Base-by-base conservation (phyloP, 2,113 vertebrate genomes). In the Collichthys lucidus region DNA sequence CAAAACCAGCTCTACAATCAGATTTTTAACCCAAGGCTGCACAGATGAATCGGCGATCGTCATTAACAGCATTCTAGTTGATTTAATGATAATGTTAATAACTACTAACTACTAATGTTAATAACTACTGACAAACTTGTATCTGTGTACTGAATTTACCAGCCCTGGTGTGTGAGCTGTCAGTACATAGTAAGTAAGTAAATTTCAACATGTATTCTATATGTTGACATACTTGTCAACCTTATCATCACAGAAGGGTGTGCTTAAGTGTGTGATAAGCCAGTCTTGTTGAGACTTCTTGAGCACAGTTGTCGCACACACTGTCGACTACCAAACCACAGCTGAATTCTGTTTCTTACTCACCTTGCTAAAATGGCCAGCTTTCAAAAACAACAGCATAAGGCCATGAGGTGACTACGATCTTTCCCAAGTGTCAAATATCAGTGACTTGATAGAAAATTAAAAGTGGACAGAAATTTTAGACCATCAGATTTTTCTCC, bases 391-490 rank as follows among this genome's bases (percentile, higher is more conserved):
- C 2, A 0, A 9, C 65, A 31, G 44, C 0, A 5, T 16, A 73
- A 52, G 35, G 20, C 19, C 16, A 50, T 10, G 17, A 42, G 22
- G 10, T 19, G 40, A 22, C 11, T 35, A 0, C 15, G n/a, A 26
- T 49, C 14, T 52, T 15, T 44, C 10, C 10, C 44, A 5, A 26
- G 76, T 15, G 53, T 75, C 56, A 72, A 56, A 85, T 79, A 29
- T 63, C 64, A n/a, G n/a, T 4, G 2, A 73, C 19, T 77, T 56
- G 57, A 56, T 50, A 60, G 3, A 44, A 60, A 67, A 60, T 15
- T 2, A 8, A 26, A 20, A 63, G 57, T 57, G 15, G 68, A 59
- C 46, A 74, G 57, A 77, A 79, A 80, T 68, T 19, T 0, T 66
- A 63, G 24, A 65, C 49, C 24, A 3, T 20, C 3, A 44, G 1